Evolutionary conservation across 2,888 invertebrate genomes (phyloP), one percentile per base, ranked within the genome.

Genomic region (Pyralis farinalis): DNA sequence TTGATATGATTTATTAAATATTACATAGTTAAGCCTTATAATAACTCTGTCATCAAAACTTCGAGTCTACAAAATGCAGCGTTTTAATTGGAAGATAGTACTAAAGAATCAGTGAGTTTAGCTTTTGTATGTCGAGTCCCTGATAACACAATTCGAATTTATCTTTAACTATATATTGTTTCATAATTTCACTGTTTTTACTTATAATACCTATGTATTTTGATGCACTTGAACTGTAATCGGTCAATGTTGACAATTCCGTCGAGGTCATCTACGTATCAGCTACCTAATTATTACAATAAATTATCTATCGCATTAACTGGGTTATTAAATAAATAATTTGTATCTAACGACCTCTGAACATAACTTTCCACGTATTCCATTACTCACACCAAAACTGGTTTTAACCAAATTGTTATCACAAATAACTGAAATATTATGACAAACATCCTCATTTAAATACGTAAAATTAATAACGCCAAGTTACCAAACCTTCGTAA

Each of bases 401-500:
- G 36, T 21, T 28, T 10, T 8, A 28, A 31, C 25, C 37, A 38
- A 46, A 46, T 37, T 22, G 37, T 12, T 43, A 34, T 16, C 11
- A 38, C 35, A 39, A 43, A 38, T 39, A 29, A 43, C 28, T 12
- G 10, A 31, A 34, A 37, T 25, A 32, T 40, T 22, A 37, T 34
- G 25, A 40, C 42, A 39, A 39, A 39, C 32, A 16, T 16, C 4
- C 16, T 39, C 12, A 7, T 27, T 11, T 21, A 10, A 27, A 33
- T 10, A 37, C 1, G 27, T 20, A 32, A 10, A 12, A 41, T 46
- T 43, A 30, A 46, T 44, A 38, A 44, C 29, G 34, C 22, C 12
- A 37, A 35, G 33, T 40, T 35, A 32, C 42, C 29, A 35, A 39
- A 45, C 39, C 39, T 45, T 39, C 27, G 3, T 40, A 44, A 40